Percentiles rank a stretch among this genome's conserved stretches.
phyloP scores from a whole-genome alignment of 2,113 vertebrate species.

The Misgurnus anguillicaudatus region DNA sequence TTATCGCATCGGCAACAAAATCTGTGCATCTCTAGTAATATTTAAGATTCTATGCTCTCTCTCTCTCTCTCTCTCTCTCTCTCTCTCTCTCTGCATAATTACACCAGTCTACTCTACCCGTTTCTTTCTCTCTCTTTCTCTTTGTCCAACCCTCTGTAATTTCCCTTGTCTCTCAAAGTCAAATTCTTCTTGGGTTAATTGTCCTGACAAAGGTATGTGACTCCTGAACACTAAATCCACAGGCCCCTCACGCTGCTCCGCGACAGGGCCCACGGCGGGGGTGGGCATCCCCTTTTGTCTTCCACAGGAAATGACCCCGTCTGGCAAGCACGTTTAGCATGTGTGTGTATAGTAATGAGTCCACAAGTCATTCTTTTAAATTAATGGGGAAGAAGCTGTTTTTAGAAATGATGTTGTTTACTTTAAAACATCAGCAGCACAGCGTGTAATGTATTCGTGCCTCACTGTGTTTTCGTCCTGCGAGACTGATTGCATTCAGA shows the following conservation, averaged over 20 bases:
- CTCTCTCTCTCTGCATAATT: constrained; percentile 65
- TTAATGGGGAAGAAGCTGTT: neutral
- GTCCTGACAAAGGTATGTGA: constrained; percentile 60
- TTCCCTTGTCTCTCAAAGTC: constrained; percentile 43
- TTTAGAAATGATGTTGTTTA: constrained; percentile 11
- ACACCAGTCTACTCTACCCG: constrained; percentile 48
- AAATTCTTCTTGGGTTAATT: constrained; percentile 67
- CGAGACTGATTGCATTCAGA: neutral
- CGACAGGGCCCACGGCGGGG: constrained; percentile 37
- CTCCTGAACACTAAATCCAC: constrained; percentile 59
- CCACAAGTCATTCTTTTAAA: neutral
- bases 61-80: constrained; percentile 54
- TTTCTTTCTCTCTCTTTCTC: constrained; percentile 49
- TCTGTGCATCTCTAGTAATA: no score
- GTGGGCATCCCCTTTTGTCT: constrained; percentile 41
- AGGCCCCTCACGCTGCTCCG: constrained; percentile 50
- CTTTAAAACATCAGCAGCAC: neutral
- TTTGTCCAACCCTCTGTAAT: constrained; percentile 23
- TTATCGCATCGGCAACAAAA: no score
- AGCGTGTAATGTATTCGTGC: neutral
- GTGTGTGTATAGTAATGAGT: neutral
- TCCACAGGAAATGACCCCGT: constrained; percentile 76
- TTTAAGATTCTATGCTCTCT: neutral
- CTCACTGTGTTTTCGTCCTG: neutral
- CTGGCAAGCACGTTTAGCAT: constrained; percentile 51